phyloP scores from a whole-genome alignment of 2,888 invertebrate genomes.

The Darwinula stevensoni region DNA sequence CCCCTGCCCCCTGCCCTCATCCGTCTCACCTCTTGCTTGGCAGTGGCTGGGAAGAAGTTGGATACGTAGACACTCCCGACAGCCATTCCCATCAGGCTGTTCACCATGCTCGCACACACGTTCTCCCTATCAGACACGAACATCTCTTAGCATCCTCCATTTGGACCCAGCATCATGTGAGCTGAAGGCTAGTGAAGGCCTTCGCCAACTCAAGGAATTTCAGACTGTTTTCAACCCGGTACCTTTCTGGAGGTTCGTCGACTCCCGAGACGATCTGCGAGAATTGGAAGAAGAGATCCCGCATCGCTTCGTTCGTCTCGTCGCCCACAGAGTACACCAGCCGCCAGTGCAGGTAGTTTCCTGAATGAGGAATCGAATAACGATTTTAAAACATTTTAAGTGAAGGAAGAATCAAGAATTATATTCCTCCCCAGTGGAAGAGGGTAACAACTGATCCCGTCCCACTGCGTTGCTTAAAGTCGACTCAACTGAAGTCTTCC shows the following conservation, averaged over 20 bases:
- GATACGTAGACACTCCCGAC: neutral
- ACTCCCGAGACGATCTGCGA: neutral
- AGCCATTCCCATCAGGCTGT: neutral
- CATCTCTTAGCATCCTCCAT: too few relatives aligned
- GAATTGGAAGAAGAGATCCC: slow-evolving; percentile 1
- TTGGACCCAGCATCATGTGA: neutral
- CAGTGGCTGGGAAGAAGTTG: neutral
- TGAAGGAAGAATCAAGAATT: too few relatives aligned
- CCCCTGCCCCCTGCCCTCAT: too few relatives aligned
- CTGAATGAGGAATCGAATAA: too few relatives aligned
- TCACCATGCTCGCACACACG: neutral
- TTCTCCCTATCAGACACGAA: too few relatives aligned
- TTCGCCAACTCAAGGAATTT: neutral
- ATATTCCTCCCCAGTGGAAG: too few relatives aligned
- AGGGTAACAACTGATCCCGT: too few relatives aligned
- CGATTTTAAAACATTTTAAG: too few relatives aligned
- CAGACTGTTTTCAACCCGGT: neutral
- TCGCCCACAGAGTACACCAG: neutral
- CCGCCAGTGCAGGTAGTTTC: slow-evolving; percentile 1
- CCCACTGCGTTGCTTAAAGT: too few relatives aligned
- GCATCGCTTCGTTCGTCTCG: neutral
- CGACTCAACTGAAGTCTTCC: too few relatives aligned
- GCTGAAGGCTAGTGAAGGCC: neutral
- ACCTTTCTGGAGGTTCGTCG: neutral
- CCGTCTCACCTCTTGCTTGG: slow-evolving; percentile 1